Percentiles rank a stretch among this genome's conserved stretches.
These are phyloP conservation scores for Diarsia dahlii DNA, from an alignment of 2,888 invertebrate species.

Conservation along the genomic window DNA sequence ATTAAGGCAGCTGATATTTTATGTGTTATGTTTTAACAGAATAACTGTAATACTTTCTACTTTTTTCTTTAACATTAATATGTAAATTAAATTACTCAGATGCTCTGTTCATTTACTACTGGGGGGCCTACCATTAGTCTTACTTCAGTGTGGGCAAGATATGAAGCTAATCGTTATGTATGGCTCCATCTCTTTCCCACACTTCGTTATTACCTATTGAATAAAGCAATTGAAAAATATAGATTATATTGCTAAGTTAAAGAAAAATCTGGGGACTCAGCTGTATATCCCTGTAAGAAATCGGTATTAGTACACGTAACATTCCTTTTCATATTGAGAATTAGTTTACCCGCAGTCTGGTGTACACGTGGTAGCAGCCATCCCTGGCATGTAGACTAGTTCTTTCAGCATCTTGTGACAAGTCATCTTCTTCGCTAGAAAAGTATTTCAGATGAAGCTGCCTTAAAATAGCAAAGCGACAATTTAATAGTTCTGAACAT, in stretches of 20 bases:
- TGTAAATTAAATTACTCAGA: background rate
- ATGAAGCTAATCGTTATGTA: background rate
- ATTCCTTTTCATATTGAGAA: constrained; percentile 47
- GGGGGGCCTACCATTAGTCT: background rate
- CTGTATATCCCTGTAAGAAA: constrained; percentile 22
- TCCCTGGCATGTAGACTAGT: constrained; percentile 34
- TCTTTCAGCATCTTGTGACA: constrained; percentile 45
- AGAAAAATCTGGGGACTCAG: background rate
- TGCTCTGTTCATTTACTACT: background rate
- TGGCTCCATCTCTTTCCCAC: constrained; percentile 1
- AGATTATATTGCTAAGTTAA: constrained; percentile 2
- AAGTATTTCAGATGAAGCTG: constrained; percentile 54
- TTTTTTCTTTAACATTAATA: background rate
- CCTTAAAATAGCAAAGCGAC: constrained; percentile 56
- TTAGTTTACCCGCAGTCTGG: constrained; percentile 57
- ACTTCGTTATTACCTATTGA: background rate
- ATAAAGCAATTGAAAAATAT: constrained; percentile 1
- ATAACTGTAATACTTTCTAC: background rate
- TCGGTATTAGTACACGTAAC: constrained; percentile 21
- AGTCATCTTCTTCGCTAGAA: constrained; percentile 54
- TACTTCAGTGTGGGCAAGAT: background rate
- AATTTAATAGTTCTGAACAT: constrained; percentile 41
- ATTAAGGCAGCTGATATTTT: constrained; percentile 10
- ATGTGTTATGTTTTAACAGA: background rate
- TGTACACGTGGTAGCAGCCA: constrained; percentile 40